Conservation (phyloP, 2,888 invertebrate genomes). For the Dryocosmus kuriphilus region DNA sequence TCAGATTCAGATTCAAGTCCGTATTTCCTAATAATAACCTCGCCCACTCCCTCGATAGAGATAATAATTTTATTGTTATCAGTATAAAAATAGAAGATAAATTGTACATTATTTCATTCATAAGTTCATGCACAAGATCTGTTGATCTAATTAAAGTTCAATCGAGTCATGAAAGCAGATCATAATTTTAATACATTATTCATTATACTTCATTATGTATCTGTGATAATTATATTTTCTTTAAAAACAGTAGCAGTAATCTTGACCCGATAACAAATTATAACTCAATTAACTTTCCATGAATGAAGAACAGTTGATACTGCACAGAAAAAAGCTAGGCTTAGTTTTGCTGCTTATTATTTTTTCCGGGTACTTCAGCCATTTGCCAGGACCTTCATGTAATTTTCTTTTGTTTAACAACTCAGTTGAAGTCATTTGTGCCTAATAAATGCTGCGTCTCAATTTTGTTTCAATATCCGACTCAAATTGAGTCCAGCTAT, state of each 20-base stretch:
- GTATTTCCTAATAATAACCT: constrained; percentile 1
- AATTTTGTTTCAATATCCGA: too few relatives aligned
- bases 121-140: neutral
- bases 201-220: constrained; percentile 1
- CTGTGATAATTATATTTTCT: neutral
- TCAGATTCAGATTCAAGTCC: constrained; percentile 17
- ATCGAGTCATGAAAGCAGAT: neutral
- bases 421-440: too few relatives aligned
- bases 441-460: too few relatives aligned
- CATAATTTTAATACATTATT: neutral
- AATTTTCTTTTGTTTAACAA: too few relatives aligned
- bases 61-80: neutral
- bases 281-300: too few relatives aligned
- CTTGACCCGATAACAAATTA: neutral
- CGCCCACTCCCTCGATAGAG: neutral
- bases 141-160: too few relatives aligned
- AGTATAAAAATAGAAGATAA: neutral
- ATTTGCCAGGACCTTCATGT: too few relatives aligned
- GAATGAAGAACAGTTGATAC: too few relatives aligned
- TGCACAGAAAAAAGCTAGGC: too few relatives aligned
- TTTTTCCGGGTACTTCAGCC: too few relatives aligned
- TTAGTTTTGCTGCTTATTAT: too few relatives aligned
- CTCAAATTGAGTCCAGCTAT: too few relatives aligned
- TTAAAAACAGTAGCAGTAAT: neutral
- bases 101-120: neutral